These are phyloP conservation scores for Benthosema pterotum DNA, from an alignment of 2,797 vertebrate genomes.

Conservation along the genomic window DNA sequence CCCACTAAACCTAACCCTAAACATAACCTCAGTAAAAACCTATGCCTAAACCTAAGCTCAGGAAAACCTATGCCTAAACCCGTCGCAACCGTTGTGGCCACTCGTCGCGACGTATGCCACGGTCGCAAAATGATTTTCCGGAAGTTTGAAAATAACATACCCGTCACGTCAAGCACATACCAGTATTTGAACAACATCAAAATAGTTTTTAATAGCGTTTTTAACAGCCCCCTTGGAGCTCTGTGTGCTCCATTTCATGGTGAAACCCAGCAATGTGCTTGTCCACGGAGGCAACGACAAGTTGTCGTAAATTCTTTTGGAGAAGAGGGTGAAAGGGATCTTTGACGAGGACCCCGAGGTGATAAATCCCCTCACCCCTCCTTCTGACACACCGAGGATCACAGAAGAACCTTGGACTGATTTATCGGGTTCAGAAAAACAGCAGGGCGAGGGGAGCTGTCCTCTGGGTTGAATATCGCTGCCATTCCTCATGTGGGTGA, in stretches of 20 bases:
- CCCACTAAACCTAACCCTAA: too few species aligned
- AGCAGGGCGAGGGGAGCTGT: conserved; percentile 75
- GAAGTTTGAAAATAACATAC: too few species aligned
- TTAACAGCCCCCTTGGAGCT: too few species aligned
- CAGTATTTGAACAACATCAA: conserved; percentile 30
- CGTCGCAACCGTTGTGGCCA: too few species aligned
- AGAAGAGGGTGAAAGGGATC: conserved; percentile 53
- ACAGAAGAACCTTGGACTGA: conserved; percentile 79
- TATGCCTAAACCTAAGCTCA: too few species aligned
- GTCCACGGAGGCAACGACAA: conserved; percentile 5
- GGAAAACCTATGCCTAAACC: too few species aligned
- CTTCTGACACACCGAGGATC: conserved; percentile 61
- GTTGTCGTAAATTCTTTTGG: conserved; percentile 67
- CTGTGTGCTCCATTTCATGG: too few species aligned
- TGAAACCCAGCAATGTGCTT: too few species aligned
- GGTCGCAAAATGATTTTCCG: too few species aligned
- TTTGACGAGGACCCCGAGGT: conserved; percentile 65
- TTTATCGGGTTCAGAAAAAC: conserved; percentile 71
- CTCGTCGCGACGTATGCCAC: too few species aligned
- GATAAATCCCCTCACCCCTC: conserved; percentile 76
- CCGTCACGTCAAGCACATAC: conserved; percentile 27
- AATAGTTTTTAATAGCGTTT: too few species aligned
- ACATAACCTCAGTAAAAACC: too few species aligned
- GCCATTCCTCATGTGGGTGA: conserved; percentile 78
- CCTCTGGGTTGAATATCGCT: conserved; percentile 73